Percentiles rank a stretch among this genome's conserved stretches.
Conservation (phyloP, 2,888 invertebrate species). For the Stenoptilia bipunctidactyla region DNA sequence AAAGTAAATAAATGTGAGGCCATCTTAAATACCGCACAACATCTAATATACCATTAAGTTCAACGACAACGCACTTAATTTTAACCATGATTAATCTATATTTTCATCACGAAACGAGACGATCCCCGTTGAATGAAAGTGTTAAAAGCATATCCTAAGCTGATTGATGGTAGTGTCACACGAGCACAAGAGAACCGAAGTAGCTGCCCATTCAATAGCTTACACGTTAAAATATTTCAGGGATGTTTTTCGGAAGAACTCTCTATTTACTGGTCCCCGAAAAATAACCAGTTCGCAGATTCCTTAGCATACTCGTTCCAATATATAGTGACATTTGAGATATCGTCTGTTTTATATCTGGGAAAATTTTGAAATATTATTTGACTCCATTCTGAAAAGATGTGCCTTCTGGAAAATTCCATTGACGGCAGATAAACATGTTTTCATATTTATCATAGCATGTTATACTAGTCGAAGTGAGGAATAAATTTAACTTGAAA, state of each 20-base stretch:
- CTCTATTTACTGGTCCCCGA: too few species aligned
- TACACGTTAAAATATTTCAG: background rate
- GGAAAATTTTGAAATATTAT: too few species aligned
- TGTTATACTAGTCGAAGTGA: too few species aligned
- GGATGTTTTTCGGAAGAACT: background rate
- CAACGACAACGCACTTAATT: background rate
- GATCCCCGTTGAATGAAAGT: constrained; percentile 18
- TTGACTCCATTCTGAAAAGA: too few species aligned
- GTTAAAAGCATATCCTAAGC: constrained; percentile 25
- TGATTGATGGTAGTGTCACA: constrained; percentile 31
- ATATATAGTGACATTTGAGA: background rate
- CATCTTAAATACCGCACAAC: too few species aligned
- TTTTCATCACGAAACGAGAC: constrained; percentile 19
- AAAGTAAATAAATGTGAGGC: too few species aligned
- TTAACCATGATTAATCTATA: constrained; percentile 24
- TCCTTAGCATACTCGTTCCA: background rate
- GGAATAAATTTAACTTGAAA: too few species aligned
- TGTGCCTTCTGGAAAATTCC: too few species aligned
- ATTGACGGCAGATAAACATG: too few species aligned
- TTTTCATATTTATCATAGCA: too few species aligned
- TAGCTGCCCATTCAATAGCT: constrained; percentile 18
- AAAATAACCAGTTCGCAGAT: background rate
- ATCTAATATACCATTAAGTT: background rate
- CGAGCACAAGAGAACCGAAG: constrained; percentile 9
- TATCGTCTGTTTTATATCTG: background rate